Base-by-base conservation (phyloP, 2,888 invertebrate genomes). In the Philaethria dido region DNA sequence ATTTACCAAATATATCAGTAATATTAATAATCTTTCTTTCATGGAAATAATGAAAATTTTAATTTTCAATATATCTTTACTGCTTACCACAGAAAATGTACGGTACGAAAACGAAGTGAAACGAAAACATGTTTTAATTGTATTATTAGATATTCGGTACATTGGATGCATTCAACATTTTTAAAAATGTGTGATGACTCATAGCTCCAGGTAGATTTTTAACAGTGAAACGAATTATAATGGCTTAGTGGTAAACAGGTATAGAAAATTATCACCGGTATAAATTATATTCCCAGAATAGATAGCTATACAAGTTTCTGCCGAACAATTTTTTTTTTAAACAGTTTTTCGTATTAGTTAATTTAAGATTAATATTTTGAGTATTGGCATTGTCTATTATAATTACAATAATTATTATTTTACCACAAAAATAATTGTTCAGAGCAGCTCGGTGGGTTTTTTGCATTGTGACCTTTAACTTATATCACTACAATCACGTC, bases 151-250 rank as follows among this genome's bases (percentile, higher is more conserved):
- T 22, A n/a, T 9, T 29, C 0, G 9, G n/a, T 16, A 3, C 1
- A 60, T 18, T 16, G 3, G 8, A 18, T 64, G 69, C 64, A 69
- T 67, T 70, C 64, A 66, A 68, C 71, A 59, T 61, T 55, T 42
- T 69, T 14, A 11, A 25, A 64, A 66, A 29, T 42, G 52, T 55
- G 47, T 29, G 33, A 20, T 66, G 66, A 69, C 33, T 69, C 69
- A 69, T 55, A 47, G 42, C 22, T 63, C 60, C 69, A 69, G 66
- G 69, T 69, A 66, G 52, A 45, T 29, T 50, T 52, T 59, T 13
- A 45, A 44, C 39, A 33, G 18, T 44, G 44, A 22, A 60, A 60
- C 29, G 60, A 57, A 57, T 11, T 42, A 55, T 57, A 57, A 57
- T 57, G 22, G 57, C 22, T 22, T 20, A 57, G 42, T 22, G 42